Base-by-base conservation (phyloP, 2,797 vertebrate genomes). In the Diceros bicornis region DNA sequence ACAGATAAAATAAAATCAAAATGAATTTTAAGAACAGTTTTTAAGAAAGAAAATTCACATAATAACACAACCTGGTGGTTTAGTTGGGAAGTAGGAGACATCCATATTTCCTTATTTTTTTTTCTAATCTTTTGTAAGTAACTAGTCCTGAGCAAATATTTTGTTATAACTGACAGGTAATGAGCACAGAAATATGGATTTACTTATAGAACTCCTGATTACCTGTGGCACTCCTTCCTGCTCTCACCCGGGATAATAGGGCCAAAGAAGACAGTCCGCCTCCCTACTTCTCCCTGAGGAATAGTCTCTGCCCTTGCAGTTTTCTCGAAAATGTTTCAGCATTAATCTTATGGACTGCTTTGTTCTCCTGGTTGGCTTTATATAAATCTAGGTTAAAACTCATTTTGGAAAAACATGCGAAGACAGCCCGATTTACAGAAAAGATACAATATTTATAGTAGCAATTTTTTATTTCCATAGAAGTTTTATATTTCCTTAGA, bases 371-470 rank as follows among this genome's bases (percentile, higher is more conserved):
- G 14, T 47, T 64, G 66, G 21, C 18, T 59, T 82, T 77, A 55
- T 34, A 64, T 77, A 81, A 91, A 95, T 91, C 5, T 41, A 81
- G 5, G 57, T 74, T 88, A 77, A 92, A 90, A 32, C 55, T 29
- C n/a, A 59, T 47, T 82, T 85, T 57, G 27, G 23, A 84, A 81
- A 90, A 68, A 6, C 21, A 85, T 61, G n/a, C 11, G 96, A 71
- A 88, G 64, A 74, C 57, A 86, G 37, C 10, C 37, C 91, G 37
- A 12, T 72, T 97, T 78, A n/a, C 27, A 62, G 41, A 68, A 81
- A 96, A 87, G 41, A 57, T 9, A 55, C 0, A 14, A 52, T 71
- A 93, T 14, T 41, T 13, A 59, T 34, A 13, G 16, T 25, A 55
- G 17, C 6, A 44, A 10, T 72, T 82, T 82, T 62, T n/a, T 37